Conservation (phyloP, 2,113 vertebrate genomes). For the Apodemus speciosus region DNA sequence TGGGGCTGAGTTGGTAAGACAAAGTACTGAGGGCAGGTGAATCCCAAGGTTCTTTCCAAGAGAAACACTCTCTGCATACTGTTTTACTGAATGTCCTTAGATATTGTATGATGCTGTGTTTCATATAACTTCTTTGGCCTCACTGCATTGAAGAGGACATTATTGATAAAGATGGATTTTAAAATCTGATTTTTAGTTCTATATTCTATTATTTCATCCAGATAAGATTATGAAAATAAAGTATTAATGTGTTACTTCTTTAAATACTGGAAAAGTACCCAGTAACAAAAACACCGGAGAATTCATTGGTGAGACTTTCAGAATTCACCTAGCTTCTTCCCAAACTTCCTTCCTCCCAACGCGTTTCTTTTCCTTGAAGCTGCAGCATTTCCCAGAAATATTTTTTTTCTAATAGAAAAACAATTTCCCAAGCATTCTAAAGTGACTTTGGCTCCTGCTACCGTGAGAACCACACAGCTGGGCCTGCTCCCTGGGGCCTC, state of each 20-base stretch:
- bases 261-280: background rate
- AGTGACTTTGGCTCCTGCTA: background rate
- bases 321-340: background rate
- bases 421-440: background rate
- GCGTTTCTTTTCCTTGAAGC: background rate
- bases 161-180: background rate
- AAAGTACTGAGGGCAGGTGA: background rate
- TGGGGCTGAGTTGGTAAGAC: background rate
- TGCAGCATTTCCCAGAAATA: background rate
- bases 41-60: background rate
- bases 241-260: background rate
- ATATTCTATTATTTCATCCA: background rate
- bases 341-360: background rate
- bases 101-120: background rate
- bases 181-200: background rate
- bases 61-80: background rate
- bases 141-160: background rate
- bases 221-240: background rate
- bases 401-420: constrained; percentile 3
- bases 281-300: background rate
- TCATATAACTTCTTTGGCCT: background rate
- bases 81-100: background rate
- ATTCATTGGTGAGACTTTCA: background rate
- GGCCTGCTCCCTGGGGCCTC: background rate
- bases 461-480: background rate